Evolutionary conservation across 2,888 invertebrate genomes (phyloP).

Genomic region (Ornithoptera priamus): DNA sequence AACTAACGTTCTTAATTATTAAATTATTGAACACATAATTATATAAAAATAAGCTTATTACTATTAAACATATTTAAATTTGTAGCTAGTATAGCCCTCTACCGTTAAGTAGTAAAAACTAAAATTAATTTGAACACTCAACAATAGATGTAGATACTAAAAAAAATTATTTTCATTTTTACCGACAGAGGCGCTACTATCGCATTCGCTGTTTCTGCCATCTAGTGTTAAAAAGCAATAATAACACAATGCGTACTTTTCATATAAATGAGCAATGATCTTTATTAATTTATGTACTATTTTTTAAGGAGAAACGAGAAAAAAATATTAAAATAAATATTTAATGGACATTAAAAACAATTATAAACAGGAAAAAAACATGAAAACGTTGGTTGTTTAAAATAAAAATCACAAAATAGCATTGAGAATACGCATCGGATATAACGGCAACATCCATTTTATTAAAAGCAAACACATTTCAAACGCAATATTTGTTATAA

Average conservation of each 20-base stretch:
- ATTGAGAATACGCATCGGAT: slow-evolving; percentile 3
- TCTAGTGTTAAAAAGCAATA: slow-evolving; percentile 38
- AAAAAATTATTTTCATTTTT: neutral
- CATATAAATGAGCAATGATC: neutral
- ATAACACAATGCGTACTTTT: neutral
- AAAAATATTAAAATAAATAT: neutral
- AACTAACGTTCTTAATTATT: too few species aligned
- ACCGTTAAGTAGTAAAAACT: slow-evolving; percentile 44
- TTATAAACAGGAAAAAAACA: too few species aligned
- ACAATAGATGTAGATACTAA: slow-evolving; percentile 34
- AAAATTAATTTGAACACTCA: slow-evolving; percentile 24
- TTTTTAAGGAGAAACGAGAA: neutral
- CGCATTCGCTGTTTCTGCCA: slow-evolving; percentile 29
- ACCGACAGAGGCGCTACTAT: slow-evolving; percentile 34
- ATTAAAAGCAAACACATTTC: slow-evolving; percentile 30
- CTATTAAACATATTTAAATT: neutral
- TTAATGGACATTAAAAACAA: neutral
- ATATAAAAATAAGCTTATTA: too few species aligned
- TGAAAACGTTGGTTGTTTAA: too few species aligned
- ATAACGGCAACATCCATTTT: slow-evolving; percentile 26
- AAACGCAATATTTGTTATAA: slow-evolving; percentile 29
- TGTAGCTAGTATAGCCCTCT: slow-evolving; percentile 41
- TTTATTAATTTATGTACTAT: neutral
- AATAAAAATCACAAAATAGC: neutral
- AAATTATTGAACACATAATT: too few species aligned